Evolutionary conservation across 2,888 invertebrate species (phyloP), one percentile per base, ranked within the genome.

Genomic region (Muschampia plurimacula): DNA sequence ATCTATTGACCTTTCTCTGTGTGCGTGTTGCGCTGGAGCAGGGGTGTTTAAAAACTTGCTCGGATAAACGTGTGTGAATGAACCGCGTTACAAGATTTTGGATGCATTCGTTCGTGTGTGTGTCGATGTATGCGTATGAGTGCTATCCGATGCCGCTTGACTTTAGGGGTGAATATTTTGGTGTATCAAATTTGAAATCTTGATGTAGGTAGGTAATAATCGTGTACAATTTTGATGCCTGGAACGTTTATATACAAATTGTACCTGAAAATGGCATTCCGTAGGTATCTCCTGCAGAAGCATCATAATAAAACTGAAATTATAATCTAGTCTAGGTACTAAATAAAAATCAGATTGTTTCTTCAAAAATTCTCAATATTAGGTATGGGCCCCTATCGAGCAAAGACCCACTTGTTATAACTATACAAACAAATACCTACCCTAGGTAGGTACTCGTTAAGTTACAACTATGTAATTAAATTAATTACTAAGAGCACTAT

Each of bases 31-130:
- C 75, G 81, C 83, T 80, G 79, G 75, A 75, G 74, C 69, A 82
- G 84, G 86, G 86, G 82, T 85, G 81, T 82, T 80, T 77, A 82
- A 86, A 83, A 85, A 84, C 83, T 80, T 74, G 83, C 79, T 83
- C 74, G 72, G 74, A 75, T 79, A 69, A 73, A 72, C 75, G 74
- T 76, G 78, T 80, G 74, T 74, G 75, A 76, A 74, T 72, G 71
- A 74, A 65, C 15, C 44, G 15, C 15, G 59, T 4, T 39, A 59
- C 59, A 49, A 69, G 63, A 66, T 66, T 65, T 66, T 52, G 63
- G 65, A 55, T 49, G 57, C 9, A 57, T 67, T 36, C 65, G 62
- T 46, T 44, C 69, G 74, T 74, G 70, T 68, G 59, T 36, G 65
- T 71, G 60, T 66, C 0, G 13, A 15, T 57, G 39, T 49, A 65